A percentile compares a stretch with the other conserved stretches of the same genome.
Evolutionary conservation across 2,113 vertebrate genomes (phyloP).

Genomic region (Recurvirostra avosetta): DNA sequence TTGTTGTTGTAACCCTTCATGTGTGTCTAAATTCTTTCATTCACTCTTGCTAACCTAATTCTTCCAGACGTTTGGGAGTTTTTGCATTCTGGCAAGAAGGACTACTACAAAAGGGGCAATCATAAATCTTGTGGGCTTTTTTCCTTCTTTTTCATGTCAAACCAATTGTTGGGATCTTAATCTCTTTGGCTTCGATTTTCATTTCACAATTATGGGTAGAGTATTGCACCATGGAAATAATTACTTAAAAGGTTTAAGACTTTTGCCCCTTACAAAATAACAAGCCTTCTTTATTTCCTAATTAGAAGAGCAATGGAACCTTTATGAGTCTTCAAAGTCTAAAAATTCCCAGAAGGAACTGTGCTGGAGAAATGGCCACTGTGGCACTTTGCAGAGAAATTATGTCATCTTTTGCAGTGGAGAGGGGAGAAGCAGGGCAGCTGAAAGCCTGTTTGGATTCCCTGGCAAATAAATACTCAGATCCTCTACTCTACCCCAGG

Average conservation of each 20-base stretch:
- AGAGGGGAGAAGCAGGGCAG: not conserved
- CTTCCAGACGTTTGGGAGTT: not conserved
- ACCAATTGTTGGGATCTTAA: not conserved
- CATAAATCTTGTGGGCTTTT: not conserved
- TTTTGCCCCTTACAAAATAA: not conserved
- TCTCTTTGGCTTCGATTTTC: not conserved
- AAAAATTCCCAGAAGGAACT: not conserved
- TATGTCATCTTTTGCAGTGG: not conserved
- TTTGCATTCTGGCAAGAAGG: not conserved
- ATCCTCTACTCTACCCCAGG: not conserved
- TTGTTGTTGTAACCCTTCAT: not conserved
- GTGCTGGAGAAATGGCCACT: not conserved
- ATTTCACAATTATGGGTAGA: not conserved
- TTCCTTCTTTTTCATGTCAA: not conserved
- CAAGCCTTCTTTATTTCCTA: not conserved
- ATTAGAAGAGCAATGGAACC: conserved; percentile 16
- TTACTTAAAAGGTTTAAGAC: not conserved
- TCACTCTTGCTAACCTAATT: not conserved
- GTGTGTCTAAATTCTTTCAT: not conserved
- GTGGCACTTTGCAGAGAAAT: not conserved
- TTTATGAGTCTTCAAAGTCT: conserved; percentile 4
- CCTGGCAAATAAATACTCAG: not conserved
- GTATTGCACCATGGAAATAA: conserved; percentile 1
- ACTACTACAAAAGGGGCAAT: not conserved
- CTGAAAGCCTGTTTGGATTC: not conserved